Evolutionary conservation across 2,888 invertebrate genomes (phyloP).

Genomic region (Trypoxylon attenuatum): DNA sequence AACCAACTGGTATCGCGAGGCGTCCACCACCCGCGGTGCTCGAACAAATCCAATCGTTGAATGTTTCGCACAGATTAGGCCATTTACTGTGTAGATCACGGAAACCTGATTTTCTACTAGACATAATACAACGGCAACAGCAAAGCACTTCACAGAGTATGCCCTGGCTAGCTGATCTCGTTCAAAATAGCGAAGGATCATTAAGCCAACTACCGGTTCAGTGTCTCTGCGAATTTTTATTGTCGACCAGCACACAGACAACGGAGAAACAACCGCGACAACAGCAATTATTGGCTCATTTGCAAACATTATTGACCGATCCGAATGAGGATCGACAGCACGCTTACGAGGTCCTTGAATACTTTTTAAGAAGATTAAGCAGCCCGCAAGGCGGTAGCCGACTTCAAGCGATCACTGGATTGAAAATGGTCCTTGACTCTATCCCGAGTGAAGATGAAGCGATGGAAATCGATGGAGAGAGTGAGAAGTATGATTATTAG

Average conservation of each 20-base stretch:
- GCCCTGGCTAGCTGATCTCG: slow-evolving; percentile 97
- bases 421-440: slow-evolving; percentile 82
- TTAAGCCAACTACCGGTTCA: slow-evolving; percentile 95
- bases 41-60: slow-evolving; percentile 87
- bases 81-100: slow-evolving; percentile 91
- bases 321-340: slow-evolving; percentile 77
- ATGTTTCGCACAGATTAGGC: slow-evolving; percentile 87
- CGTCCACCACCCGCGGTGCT: slow-evolving; percentile 86
- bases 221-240: slow-evolving; percentile 96
- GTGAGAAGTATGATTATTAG: slow-evolving; percentile 60
- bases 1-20: slow-evolving; percentile 88
- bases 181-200: slow-evolving; percentile 92
- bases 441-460: slow-evolving; percentile 74
- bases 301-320: slow-evolving; percentile 78
- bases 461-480: slow-evolving; percentile 69
- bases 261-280: slow-evolving; percentile 84
- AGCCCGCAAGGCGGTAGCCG: slow-evolving; percentile 88
- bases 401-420: slow-evolving; percentile 84
- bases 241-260: slow-evolving; percentile 80
- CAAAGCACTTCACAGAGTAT: slow-evolving; percentile 93
- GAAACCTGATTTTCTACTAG: slow-evolving; percentile 92
- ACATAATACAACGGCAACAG: slow-evolving; percentile 88
- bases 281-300: slow-evolving; percentile 83
- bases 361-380: slow-evolving; percentile 89
- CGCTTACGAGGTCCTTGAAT: slow-evolving; percentile 91